phyloP scores from a whole-genome alignment of 1,140 invertebrate genomes.

The Neoseiulus cucumeris region DNA sequence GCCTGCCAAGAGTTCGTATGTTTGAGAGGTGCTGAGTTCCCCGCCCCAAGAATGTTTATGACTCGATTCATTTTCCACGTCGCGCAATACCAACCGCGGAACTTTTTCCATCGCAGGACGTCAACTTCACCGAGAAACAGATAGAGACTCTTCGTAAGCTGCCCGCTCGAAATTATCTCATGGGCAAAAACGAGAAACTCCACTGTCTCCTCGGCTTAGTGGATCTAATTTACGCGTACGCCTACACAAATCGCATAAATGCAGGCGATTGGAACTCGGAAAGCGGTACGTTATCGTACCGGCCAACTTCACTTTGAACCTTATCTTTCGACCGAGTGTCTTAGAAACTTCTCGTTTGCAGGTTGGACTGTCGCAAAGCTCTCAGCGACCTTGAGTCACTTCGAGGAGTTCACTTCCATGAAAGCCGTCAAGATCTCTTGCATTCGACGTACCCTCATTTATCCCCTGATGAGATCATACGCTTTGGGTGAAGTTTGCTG shows the following conservation, averaged over 20 bases:
- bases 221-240: background rate
- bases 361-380: slow-evolving; percentile 5
- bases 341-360: too few species aligned
- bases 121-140: background rate
- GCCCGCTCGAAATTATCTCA: background rate
- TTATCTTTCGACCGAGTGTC: background rate
- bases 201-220: background rate
- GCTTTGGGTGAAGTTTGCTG: too few species aligned
- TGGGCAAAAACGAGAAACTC: background rate
- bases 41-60: too few species aligned
- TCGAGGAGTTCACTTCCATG: slow-evolving; percentile 3
- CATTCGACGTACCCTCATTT: background rate
- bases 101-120: background rate
- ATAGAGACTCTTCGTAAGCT: background rate
- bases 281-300: background rate
- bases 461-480: background rate
- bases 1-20: too few species aligned
- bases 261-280: background rate
- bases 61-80: too few species aligned
- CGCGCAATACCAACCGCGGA: too few species aligned
- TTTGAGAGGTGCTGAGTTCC: too few species aligned
- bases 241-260: background rate
- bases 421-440: background rate
- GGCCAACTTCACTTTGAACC: background rate
- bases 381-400: background rate